Evolutionary conservation across 1,140 invertebrate genomes (phyloP), one percentile per base, ranked within the genome.

Genomic region (Condylostylus longicornis): DNA sequence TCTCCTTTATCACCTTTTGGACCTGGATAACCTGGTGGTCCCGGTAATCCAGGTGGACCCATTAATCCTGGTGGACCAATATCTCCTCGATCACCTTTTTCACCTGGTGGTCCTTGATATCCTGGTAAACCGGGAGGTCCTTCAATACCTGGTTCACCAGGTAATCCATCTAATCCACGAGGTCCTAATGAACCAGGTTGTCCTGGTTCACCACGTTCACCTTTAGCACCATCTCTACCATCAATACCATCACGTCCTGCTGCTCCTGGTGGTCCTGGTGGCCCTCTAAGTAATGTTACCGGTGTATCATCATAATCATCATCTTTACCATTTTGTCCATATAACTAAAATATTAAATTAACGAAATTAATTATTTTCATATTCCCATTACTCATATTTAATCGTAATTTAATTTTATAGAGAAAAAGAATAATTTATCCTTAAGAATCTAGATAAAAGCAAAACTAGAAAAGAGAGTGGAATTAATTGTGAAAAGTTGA

Each of bases 1-100:
- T 90, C 85, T 22, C 87, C 87, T 58, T 89, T 90, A 43, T 88
- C 84, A 18, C 86, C 86, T 57, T 82, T 85, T 37, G 75, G 65
- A 10, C 86, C 87, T 13, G 84, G 83, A 62, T 87, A 87, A n/a
- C 86, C 86, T 50, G 85, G 73, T 18, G 73, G 72, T 30, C 73
- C 71, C 2, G 72, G 72, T 14, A 58, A 19, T 35, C 84, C 84
- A 14, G 86, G 85, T 27, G 77, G 75, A 30, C 78, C 78, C 75
- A 79, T 79, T n/a, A 79, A 62, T 20, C 78, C 78, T 7, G 79
- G 77, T 14, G 86, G 85, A 37, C 86, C 86, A 53, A 90, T 88
- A 50, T 89, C 83, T 10, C 88, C 87, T 50, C 87, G 85, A 53
- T 87, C 82, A 25, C 86, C 85, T 54, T 88, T 87, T 46, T 83